phyloP scores from a whole-genome alignment of 2,113 vertebrate genomes.

The Crocuta crocuta region DNA sequence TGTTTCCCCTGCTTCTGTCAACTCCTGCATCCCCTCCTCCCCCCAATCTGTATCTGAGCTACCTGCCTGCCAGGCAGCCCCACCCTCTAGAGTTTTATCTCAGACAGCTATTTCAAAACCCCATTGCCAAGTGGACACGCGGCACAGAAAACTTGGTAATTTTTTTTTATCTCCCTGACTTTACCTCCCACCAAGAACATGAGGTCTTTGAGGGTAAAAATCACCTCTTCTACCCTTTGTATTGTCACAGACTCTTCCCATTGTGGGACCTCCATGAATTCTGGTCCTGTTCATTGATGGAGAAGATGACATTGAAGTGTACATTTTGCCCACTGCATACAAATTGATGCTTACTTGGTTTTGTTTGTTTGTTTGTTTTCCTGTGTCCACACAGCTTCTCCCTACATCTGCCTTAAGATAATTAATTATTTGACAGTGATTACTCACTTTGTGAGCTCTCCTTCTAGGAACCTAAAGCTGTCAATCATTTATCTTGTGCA shows the following conservation, averaged over 20 bases:
- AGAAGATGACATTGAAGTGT: not conserved
- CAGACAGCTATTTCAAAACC: too few relatives aligned
- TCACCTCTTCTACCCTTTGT: not conserved
- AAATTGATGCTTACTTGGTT: not conserved
- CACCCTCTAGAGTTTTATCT: too few relatives aligned
- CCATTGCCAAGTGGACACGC: not conserved
- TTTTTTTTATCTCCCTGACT: not conserved
- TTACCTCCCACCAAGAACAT: not conserved
- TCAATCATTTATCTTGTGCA: not conserved
- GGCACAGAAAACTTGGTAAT: not conserved
- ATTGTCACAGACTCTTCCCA: not conserved
- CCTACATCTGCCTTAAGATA: not conserved
- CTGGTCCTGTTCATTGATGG: not conserved
- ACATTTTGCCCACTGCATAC: not conserved
- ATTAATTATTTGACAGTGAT: not conserved
- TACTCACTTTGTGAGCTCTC: not conserved
- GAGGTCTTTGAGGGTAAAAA: not conserved
- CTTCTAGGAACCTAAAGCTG: not conserved
- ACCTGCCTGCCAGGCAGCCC: too few relatives aligned
- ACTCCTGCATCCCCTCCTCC: too few relatives aligned
- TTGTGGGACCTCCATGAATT: not conserved
- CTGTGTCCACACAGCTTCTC: not conserved
- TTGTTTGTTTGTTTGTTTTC: not conserved
- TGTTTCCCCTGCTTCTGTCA: too few relatives aligned
- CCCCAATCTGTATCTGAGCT: too few relatives aligned